phyloP scores from a whole-genome alignment of 2,888 invertebrate genomes.

The Agrotis exclamationis region DNA sequence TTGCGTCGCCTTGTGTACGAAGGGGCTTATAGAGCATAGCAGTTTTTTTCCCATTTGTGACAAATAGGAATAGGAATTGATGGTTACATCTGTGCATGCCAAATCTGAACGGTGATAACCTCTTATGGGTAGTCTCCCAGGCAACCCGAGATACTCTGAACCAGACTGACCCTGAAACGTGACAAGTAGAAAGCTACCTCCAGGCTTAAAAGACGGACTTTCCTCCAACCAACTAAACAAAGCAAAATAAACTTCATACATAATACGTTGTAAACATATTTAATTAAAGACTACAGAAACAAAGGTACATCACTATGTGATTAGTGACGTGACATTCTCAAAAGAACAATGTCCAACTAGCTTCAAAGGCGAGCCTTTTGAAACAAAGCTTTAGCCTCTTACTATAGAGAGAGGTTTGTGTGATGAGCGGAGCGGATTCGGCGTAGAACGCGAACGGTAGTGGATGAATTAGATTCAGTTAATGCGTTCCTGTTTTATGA shows the following conservation, averaged over 20 bases:
- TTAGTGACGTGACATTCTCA: constrained; percentile 69
- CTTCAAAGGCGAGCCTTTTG: constrained; percentile 81
- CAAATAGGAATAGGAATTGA: no score
- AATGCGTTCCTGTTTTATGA: no score
- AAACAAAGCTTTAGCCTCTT: constrained; percentile 81
- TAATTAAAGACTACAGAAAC: constrained; percentile 56
- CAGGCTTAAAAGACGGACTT: background rate
- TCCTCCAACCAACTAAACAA: background rate
- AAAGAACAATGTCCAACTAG: constrained; percentile 86
- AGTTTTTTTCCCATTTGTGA: no score
- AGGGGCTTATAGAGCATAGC: no score
- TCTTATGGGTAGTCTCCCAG: no score
- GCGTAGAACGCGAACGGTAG: constrained; percentile 50
- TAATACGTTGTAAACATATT: constrained; percentile 47
- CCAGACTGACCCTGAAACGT: no score
- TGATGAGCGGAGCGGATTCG: constrained; percentile 63
- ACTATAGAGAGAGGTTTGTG: constrained; percentile 45
- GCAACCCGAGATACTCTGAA: no score
- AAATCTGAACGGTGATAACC: no score
- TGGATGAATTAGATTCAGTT: background rate
- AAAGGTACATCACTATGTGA: constrained; percentile 66
- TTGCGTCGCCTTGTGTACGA: no score
- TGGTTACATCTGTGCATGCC: no score
- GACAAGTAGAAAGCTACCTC: background rate
- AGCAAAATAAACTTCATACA: constrained; percentile 2